Conservation (phyloP, 1,140 invertebrate genomes). For the Vanessa atalanta region DNA sequence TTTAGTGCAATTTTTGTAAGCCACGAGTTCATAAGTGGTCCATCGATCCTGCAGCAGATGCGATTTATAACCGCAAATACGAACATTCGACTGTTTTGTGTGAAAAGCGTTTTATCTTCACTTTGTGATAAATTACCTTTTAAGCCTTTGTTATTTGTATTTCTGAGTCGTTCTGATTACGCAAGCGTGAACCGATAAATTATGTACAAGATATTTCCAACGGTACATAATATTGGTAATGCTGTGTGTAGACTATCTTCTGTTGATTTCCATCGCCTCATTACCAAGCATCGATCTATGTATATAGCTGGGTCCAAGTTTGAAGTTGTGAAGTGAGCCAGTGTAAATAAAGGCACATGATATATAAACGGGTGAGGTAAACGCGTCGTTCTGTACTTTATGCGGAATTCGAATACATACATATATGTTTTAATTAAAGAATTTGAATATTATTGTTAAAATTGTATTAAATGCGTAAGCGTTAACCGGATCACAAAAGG, state of each 20-base stretch:
- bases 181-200: not conserved
- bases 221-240: too few relatives aligned
- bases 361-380: too few relatives aligned
- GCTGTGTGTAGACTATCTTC: too few relatives aligned
- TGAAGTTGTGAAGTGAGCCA: too few relatives aligned
- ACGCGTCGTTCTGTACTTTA: too few relatives aligned
- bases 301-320: too few relatives aligned
- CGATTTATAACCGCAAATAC: conserved; percentile 8
- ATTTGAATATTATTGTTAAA: not conserved
- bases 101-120: conserved; percentile 1
- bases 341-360: too few relatives aligned
- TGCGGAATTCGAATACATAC: too few relatives aligned
- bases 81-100: not conserved
- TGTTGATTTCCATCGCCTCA: too few relatives aligned
- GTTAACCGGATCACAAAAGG: not conserved
- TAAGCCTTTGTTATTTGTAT: not conserved
- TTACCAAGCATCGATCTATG: too few relatives aligned
- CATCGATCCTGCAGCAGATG: conserved; percentile 1
- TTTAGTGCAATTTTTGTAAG: not conserved
- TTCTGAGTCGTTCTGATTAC: too few relatives aligned
- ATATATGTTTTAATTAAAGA: not conserved
- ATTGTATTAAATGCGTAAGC: not conserved
- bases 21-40: conserved; percentile 4
- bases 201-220: not conserved
- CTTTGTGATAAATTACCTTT: conserved; percentile 5